phyloP scores from a whole-genome alignment of 1,140 invertebrate species.

The Ptiloglossa arizonensis region DNA sequence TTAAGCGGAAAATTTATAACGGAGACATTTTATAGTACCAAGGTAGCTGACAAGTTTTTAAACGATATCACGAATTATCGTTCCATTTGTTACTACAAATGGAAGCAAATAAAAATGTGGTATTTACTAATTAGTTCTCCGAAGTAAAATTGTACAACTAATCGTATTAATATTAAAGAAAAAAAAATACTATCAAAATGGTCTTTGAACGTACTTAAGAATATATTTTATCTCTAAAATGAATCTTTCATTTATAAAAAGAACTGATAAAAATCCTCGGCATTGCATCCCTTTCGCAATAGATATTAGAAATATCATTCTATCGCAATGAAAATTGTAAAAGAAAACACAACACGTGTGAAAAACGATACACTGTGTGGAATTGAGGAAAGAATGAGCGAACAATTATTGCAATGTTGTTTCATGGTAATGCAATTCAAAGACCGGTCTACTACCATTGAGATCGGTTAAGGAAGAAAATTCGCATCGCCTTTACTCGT shows the following conservation, averaged over 20 bases:
- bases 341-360: not conserved
- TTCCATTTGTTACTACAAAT: too few species aligned
- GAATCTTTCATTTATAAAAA: not conserved
- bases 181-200: too few species aligned
- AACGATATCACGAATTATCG: too few species aligned
- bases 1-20: too few species aligned
- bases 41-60: too few species aligned
- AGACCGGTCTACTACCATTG: not conserved
- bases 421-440: not conserved
- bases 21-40: too few species aligned
- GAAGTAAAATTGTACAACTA: too few species aligned
- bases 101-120: too few species aligned
- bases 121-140: too few species aligned
- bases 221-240: not conserved
- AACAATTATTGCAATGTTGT: not conserved
- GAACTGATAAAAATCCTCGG: not conserved
- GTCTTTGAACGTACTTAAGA: too few species aligned
- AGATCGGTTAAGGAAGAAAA: not conserved
- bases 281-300: not conserved
- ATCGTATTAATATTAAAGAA: too few species aligned
- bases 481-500: not conserved
- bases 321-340: not conserved
- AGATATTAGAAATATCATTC: not conserved
- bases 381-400: not conserved
- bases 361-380: slow-evolving; percentile 13